Conservation (phyloP, 2,888 invertebrate genomes). For the Microctonus brassicae region DNA sequence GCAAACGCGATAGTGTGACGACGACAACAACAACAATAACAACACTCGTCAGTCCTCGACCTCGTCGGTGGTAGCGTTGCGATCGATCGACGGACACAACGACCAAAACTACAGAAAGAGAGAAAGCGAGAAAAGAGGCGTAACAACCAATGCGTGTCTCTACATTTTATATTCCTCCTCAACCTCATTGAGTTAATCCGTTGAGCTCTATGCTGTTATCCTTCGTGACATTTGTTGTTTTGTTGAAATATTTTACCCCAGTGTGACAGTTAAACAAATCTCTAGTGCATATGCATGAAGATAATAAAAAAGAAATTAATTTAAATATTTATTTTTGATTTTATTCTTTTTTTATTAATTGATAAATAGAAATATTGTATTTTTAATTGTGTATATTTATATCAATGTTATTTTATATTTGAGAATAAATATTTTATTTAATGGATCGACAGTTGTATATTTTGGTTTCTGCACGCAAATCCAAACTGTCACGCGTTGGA, state of each 20-base stretch:
- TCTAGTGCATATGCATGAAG: no score
- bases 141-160: neutral
- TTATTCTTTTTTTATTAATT: no score
- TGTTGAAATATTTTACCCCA: neutral
- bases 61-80: constrained; percentile 3
- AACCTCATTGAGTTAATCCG: neutral
- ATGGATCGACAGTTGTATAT: no score
- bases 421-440: no score
- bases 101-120: neutral
- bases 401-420: no score
- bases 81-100: constrained; percentile 11
- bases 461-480: no score
- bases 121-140: neutral
- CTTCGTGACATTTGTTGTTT: neutral
- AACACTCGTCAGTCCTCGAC: constrained; percentile 9
- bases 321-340: no score
- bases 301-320: no score
- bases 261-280: no score
- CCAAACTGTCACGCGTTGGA: no score
- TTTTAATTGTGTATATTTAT: no score
- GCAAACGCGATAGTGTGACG: neutral
- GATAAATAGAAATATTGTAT: no score
- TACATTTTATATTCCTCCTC: neutral
- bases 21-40: neutral
- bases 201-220: neutral